Percentiles rank a stretch among this genome's conserved stretches.
Conservation (phyloP, 2,888 invertebrate genomes). For the Spisula subtruncata region DNA sequence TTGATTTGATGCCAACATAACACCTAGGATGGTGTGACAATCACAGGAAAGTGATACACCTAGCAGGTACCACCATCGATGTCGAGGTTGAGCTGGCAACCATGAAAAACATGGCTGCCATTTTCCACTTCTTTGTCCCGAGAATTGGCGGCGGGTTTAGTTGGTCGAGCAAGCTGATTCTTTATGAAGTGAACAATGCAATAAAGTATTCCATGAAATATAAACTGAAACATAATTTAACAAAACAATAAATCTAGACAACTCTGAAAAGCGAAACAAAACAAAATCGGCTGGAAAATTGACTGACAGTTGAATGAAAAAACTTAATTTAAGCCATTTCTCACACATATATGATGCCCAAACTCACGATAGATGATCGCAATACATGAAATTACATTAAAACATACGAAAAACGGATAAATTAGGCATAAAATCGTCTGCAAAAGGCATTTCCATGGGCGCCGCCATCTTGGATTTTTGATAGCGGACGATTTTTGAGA, state of each 20-base stretch:
- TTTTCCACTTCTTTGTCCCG: slow-evolving; percentile 28
- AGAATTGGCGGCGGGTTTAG: not conserved
- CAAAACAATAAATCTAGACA: not conserved
- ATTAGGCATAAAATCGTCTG: slow-evolving; percentile 45
- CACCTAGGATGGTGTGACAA: not conserved
- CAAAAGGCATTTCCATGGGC: slow-evolving; percentile 67
- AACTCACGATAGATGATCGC: not conserved
- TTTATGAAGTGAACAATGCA: not conserved
- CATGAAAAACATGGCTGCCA: slow-evolving; percentile 58
- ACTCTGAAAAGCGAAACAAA: not conserved
- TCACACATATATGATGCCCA: not conserved
- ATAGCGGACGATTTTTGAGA: slow-evolving; percentile 59
- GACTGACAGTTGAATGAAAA: slow-evolving; percentile 29
- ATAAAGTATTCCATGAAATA: not conserved
- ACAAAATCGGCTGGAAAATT: not conserved
- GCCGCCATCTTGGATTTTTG: slow-evolving; percentile 85
- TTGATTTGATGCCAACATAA: not conserved
- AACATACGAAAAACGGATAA: not conserved
- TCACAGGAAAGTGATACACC: not conserved
- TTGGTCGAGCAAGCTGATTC: not conserved
- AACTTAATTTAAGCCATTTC: not conserved
- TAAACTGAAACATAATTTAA: not conserved
- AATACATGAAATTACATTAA: not conserved
- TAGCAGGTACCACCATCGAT: slow-evolving; percentile 23
- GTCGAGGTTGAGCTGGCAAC: slow-evolving; percentile 36